Evolutionary conservation across 2,888 invertebrate species (phyloP), one percentile per base, ranked within the genome.

Genomic region (Pandemis corylana): DNA sequence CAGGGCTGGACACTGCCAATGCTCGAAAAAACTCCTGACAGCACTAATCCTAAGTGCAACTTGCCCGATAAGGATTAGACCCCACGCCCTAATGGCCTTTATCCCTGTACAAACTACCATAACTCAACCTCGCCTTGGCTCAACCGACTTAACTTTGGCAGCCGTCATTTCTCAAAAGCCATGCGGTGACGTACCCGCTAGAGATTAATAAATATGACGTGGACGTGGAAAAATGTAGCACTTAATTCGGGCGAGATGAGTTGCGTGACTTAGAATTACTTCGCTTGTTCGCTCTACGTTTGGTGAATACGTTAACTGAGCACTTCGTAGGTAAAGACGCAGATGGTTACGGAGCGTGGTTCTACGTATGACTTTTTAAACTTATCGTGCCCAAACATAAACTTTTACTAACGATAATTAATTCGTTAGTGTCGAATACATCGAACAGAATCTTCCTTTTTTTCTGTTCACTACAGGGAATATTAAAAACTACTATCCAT

Each of bases 101-200:
- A 94, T 93, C 94, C 89, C 85, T 90, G 92, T 92, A 93, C 94
- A 94, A 94, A 91, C 90, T 92, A 87, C 89, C 91, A 93, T 94
- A 94, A 93, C 89, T 94, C 93, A 93, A 85, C 90, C 92, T 90
- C 85, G 86, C 85, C 90, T 91, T 91, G 90, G 91, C 93, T 93
- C 91, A 92, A 92, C 90, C 93, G 94, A 93, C 94, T 94, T 94
- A 94, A 90, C 92, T 94, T 94, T 93, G 94, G 94, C 93, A 94
- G 93, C 86, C 94, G 92, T 94, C 94, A 94, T 94, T 94, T 94
- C 94, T 94, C 94, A 94, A 92, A 92, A 90, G 91, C 90, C 91
- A 91, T 88, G 89, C 90, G 90, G 89, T 90, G 93, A 92, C 91
- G 91, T 89, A 87, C 87, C 84, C 80, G 74, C 85, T 82, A 82